Evolutionary conservation across 2,113 vertebrate genomes (phyloP).

Genomic region (Neolamprologus toae): DNA sequence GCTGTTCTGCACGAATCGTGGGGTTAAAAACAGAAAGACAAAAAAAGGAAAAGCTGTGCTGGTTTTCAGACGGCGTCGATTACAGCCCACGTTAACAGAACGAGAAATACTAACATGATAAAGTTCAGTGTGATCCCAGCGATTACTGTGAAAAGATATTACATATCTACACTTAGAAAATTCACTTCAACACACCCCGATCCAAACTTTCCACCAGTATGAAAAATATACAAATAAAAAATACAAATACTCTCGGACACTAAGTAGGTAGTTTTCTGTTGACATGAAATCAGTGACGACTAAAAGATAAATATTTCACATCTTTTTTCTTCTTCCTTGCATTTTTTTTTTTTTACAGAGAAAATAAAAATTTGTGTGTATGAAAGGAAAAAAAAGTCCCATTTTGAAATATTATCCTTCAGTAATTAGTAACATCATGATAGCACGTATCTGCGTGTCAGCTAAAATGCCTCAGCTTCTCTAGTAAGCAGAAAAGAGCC

Average conservation of each 20-base stretch:
- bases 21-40: conserved; percentile 5
- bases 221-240: conserved; percentile 73
- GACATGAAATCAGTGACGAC: conserved; percentile 72
- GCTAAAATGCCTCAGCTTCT: conserved; percentile 48
- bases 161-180: conserved; percentile 65
- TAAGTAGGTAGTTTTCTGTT: conserved; percentile 72
- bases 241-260: conserved; percentile 68
- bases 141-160: conserved; percentile 53
- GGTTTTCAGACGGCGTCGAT: neutral
- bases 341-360: conserved; percentile 25
- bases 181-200: conserved; percentile 53
- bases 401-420: conserved; percentile 59
- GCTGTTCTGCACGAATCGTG: neutral
- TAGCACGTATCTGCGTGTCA: conserved; percentile 31
- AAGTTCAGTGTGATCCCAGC: conserved; percentile 54
- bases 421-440: conserved; percentile 63
- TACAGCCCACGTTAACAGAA: neutral
- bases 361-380: conserved; percentile 35
- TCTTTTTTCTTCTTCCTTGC: conserved; percentile 53
- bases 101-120: conserved; percentile 23
- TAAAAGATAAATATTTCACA: conserved; percentile 74
- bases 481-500: conserved; percentile 55
- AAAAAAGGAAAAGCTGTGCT: conserved; percentile 7
- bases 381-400: conserved; percentile 39
- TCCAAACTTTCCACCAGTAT: conserved; percentile 69